Evolutionary conservation across 2,888 invertebrate genomes (phyloP).

Genomic region (Polydrusus pterygomalis): DNA sequence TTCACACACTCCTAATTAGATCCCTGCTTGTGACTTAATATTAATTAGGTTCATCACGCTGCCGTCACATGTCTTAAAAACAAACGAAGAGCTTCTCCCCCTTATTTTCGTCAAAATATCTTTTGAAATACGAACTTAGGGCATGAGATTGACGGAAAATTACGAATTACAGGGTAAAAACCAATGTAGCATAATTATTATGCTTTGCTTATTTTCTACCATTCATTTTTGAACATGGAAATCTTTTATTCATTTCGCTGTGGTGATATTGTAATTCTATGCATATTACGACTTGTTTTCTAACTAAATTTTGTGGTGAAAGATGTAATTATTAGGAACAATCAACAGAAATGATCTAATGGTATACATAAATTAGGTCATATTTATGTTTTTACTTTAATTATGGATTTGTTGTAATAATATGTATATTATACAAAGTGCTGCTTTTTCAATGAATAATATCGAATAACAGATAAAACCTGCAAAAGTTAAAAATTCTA

Average conservation of each 20-base stretch:
- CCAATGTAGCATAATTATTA: slow-evolving; percentile 29
- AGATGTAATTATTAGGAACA: not conserved
- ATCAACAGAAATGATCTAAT: not conserved
- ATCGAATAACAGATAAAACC: too few relatives aligned
- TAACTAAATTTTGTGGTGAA: not conserved
- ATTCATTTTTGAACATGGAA: slow-evolving; percentile 24
- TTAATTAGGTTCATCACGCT: slow-evolving; percentile 35
- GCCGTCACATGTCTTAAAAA: slow-evolving; percentile 25
- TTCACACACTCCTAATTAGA: slow-evolving; percentile 10
- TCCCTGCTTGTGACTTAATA: slow-evolving; percentile 35
- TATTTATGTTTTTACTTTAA: too few relatives aligned
- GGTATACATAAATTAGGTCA: too few relatives aligned
- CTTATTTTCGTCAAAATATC: slow-evolving; percentile 24
- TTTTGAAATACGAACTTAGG: slow-evolving; percentile 15
- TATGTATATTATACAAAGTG: too few relatives aligned
- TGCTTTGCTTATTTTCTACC: slow-evolving; percentile 22
- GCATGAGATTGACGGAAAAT: slow-evolving; percentile 27
- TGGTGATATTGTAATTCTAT: slow-evolving; percentile 1
- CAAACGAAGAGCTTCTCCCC: slow-evolving; percentile 13
- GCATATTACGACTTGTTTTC: not conserved
- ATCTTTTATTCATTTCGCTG: slow-evolving; percentile 5
- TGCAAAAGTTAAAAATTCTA: too few relatives aligned
- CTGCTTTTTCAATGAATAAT: too few relatives aligned
- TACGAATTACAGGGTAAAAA: slow-evolving; percentile 15
- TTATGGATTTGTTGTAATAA: too few relatives aligned